A percentile compares a stretch with the other conserved stretches of the same genome.
phyloP scores from a whole-genome alignment of 2,888 invertebrate genomes.

The Pollenia griseotomentosa region DNA sequence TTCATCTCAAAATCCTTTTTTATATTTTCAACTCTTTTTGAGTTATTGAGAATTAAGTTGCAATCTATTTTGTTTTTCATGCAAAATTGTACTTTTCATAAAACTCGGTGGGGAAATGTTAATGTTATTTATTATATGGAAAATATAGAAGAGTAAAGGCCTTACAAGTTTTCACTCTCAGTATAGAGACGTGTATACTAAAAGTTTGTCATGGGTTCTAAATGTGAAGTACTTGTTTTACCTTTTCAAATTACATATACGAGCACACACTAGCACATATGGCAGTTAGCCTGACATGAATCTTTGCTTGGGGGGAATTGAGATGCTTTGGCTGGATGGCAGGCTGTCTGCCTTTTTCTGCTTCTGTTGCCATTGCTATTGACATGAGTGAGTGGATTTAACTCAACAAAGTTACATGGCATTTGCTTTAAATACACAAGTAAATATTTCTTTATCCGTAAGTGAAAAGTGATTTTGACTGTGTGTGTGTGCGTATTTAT shows the following conservation, averaged over 20 bases:
- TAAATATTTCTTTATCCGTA: conserved; percentile 25
- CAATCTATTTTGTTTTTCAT: too few species aligned
- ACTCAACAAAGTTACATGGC: conserved; percentile 21
- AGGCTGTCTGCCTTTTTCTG: background rate
- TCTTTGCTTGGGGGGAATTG: conserved; percentile 39
- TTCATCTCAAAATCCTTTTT: too few species aligned
- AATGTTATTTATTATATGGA: too few species aligned
- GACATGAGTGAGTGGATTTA: background rate
- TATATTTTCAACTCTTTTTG: too few species aligned
- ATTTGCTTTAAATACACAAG: conserved; percentile 1
- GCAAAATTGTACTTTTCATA: too few species aligned
- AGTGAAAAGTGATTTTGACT: conserved; percentile 4
- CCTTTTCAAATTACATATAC: conserved; percentile 7
- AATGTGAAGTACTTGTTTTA: conserved; percentile 4
- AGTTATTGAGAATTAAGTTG: too few species aligned
- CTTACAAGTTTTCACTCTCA: too few species aligned
- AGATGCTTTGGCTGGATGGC: conserved; percentile 15
- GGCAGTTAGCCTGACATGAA: conserved; percentile 2
- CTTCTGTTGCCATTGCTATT: conserved; percentile 21
- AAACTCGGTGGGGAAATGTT: too few species aligned
- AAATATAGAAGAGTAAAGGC: too few species aligned
- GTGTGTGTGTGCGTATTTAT: background rate
- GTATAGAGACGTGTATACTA: background rate
- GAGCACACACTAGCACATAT: background rate
- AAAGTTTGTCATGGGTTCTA: background rate